Base-by-base conservation (phyloP, 2,113 vertebrate genomes). In the Erpornis zantholeuca region DNA sequence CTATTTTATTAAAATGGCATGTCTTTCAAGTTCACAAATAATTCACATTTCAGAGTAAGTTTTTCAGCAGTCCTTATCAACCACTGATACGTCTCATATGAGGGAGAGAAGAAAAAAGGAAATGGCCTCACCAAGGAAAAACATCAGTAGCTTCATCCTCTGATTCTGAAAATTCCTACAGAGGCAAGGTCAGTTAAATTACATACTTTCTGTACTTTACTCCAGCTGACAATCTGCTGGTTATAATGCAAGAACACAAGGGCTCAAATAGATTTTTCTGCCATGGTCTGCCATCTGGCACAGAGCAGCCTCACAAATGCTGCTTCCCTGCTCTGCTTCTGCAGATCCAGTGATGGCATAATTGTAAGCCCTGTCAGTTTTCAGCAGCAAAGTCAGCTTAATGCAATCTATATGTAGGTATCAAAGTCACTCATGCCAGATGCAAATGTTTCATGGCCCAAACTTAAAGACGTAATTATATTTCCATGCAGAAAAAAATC, bases 211-310 rank as follows among this genome's bases (percentile, higher is more conserved):
- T 95, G 84, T 83, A 52, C 91, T 87, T 94, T 29, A 19, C 49
- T 95, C 77, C 82, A 75, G 83, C 90, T 95, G 88, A 92, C 77
- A 95, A 40, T 94, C 81, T 96, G 44, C 66, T 96, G 75, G 85
- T 91, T 93, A 82, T 86, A 92, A 82, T 87, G 64, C n/a, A 95
- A 86, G 92, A 97, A 96, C 90, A 91, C 75, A 90, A 94, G 80
- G 65, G 92, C 91, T 97, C 92, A 86, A 84, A 95, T 92, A 91
- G 82, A 89, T 94, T 95, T 97, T 96, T 90, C 92, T 95, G 82
- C 83, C 77, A 56, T 56, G 52, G 64, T 90, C 57, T 96, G 76
- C 94, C 88, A 92, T 96, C 94, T 97, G 92, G 73, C 72, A 93
- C 66, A 36, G 90, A 90, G 75, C 77, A 88, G 76, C 69, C 91